A percentile compares a stretch with the other conserved stretches of the same genome.
Evolutionary conservation across 2,888 invertebrate species (phyloP).

Genomic region (Microplitis manilae): DNA sequence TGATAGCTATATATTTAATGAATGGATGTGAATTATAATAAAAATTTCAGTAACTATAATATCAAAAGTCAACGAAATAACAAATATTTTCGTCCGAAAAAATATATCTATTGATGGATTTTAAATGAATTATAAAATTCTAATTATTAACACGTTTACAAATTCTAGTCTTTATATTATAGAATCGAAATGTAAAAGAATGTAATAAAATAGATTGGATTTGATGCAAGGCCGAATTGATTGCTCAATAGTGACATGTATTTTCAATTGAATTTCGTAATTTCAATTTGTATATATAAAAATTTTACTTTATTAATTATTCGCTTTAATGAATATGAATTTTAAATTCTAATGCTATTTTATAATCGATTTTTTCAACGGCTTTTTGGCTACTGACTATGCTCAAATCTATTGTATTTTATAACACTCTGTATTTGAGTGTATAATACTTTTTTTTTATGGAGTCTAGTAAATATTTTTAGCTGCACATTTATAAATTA

Average conservation of each 20-base stretch:
- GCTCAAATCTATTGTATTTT: neutral
- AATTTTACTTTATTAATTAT: neutral
- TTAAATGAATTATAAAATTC: neutral
- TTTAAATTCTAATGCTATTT: neutral
- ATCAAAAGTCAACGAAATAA: neutral
- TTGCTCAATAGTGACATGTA: neutral
- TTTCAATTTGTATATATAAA: neutral
- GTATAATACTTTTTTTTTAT: too few relatives aligned
- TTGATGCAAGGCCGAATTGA: too few relatives aligned
- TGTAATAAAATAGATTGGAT: too few relatives aligned
- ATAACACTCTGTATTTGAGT: neutral
- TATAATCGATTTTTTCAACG: neutral
- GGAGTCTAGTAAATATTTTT: neutral
- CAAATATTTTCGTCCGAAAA: neutral
- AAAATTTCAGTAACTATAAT: neutral
- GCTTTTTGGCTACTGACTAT: neutral
- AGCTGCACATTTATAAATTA: neutral
- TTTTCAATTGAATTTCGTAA: neutral
- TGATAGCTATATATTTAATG: neutral
- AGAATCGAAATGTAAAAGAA: neutral
- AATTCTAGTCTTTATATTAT: constrained; percentile 1
- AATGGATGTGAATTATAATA: neutral
- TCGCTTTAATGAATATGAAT: neutral
- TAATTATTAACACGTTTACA: neutral
- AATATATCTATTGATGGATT: too few relatives aligned